Conservation (phyloP, 2,888 invertebrate genomes). For the Hypomecis atomaria region DNA sequence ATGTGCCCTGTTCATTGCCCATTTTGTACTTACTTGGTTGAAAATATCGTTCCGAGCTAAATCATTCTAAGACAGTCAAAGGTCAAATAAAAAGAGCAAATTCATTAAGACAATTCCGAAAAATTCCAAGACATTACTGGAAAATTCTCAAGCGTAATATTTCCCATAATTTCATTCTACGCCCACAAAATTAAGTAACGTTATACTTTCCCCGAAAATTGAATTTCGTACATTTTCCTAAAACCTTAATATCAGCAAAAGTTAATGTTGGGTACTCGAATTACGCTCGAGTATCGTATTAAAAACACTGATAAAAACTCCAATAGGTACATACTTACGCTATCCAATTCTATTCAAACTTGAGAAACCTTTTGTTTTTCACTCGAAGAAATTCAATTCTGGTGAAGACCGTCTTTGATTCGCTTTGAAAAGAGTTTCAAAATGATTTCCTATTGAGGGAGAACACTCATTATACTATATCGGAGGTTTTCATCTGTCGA, state of each 20-base stretch:
- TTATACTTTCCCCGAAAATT: conserved; percentile 7
- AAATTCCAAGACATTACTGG: neutral
- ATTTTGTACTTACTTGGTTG: no score
- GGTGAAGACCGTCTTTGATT: conserved; percentile 21
- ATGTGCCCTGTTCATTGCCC: no score
- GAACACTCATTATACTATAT: conserved; percentile 42
- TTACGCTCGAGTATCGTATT: conserved; percentile 1
- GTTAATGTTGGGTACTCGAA: conserved; percentile 3
- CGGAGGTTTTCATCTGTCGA: conserved; percentile 50
- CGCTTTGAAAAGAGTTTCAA: conserved; percentile 27
- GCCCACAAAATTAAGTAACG: conserved; percentile 9
- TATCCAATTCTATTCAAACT: conserved; percentile 25
- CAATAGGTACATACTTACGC: neutral
- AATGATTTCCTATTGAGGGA: conserved; percentile 40
- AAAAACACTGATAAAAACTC: conserved; percentile 15
- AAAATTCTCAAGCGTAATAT: neutral
- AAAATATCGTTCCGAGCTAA: no score
- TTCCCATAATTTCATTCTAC: conserved; percentile 1
- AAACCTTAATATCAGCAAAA: conserved; percentile 12
- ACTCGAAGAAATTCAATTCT: conserved; percentile 31
- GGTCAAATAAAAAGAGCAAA: no score
- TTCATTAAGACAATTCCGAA: no score
- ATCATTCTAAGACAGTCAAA: no score
- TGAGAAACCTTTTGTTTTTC: conserved; percentile 20
- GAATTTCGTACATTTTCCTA: conserved; percentile 7